Evolutionary conservation across 2,888 invertebrate species (phyloP).

Genomic region (Agrotis exclamationis): DNA sequence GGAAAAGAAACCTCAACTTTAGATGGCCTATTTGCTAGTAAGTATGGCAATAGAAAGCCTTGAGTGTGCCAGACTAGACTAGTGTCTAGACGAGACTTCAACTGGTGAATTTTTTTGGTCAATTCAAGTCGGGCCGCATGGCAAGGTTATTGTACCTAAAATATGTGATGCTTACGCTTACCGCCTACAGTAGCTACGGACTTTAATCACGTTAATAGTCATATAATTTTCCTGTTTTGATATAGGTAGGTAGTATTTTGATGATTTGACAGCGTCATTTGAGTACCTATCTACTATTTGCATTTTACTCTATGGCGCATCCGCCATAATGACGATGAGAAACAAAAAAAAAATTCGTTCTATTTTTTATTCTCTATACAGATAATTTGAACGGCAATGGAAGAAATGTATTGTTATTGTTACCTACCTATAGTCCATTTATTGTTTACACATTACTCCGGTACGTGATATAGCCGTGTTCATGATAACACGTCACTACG

Average conservation of each 20-base stretch:
- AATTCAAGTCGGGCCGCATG: constrained; percentile 10
- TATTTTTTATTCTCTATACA: no score
- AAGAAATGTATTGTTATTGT: constrained; percentile 5
- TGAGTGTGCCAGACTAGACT: background rate
- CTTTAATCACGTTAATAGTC: constrained; percentile 1
- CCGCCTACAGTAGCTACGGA: constrained; percentile 7
- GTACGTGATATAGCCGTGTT: constrained; percentile 36
- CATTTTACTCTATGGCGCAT: background rate
- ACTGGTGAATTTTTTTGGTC: constrained; percentile 12
- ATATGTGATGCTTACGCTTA: constrained; percentile 39
- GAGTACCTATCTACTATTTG: no score
- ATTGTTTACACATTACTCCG: constrained; percentile 16
- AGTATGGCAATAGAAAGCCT: no score
- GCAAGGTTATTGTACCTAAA: constrained; percentile 47
- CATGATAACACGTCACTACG: constrained; percentile 40
- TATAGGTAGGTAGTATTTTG: background rate
- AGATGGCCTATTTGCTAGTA: no score
- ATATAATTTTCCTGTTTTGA: background rate
- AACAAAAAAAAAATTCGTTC: background rate
- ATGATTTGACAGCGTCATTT: no score
- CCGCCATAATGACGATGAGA: background rate
- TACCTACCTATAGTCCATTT: constrained; percentile 16
- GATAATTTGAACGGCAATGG: no score
- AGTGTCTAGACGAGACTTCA: constrained; percentile 9
- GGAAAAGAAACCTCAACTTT: background rate